A percentile compares a stretch with the other conserved stretches of the same genome.
phyloP scores from a whole-genome alignment of 2,797 vertebrate genomes.

The Epinephelus coioides region DNA sequence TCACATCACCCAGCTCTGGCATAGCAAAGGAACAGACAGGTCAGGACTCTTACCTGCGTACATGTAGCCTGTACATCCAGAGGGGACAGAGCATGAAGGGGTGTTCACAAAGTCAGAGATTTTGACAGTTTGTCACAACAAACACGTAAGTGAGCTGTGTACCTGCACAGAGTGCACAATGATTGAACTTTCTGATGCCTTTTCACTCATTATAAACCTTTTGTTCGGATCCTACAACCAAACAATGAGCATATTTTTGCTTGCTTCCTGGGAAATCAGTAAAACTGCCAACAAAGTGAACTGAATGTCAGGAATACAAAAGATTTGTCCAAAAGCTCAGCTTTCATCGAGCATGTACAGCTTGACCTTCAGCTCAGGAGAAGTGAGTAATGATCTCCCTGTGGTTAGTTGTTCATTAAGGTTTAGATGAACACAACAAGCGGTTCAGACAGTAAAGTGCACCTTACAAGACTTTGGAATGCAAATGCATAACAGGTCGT shows the following conservation, averaged over 20 bases:
- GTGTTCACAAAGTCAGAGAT: background rate
- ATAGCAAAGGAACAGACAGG: background rate
- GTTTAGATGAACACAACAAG: constrained; percentile 43
- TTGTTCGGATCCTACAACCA: constrained; percentile 2
- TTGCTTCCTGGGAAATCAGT: constrained; percentile 12
- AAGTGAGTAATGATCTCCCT: constrained; percentile 14
- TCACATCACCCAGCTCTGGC: background rate
- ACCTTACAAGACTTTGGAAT: constrained; percentile 51
- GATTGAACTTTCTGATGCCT: background rate
- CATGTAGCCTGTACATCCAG: constrained; percentile 17
- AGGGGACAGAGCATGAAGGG: constrained; percentile 10
- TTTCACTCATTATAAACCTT: background rate
- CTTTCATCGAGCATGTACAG: constrained; percentile 1
- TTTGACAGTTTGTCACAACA: constrained; percentile 28
- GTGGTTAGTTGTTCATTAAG: constrained; percentile 16
- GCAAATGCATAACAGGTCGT: constrained; percentile 60
- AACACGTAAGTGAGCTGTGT: background rate
- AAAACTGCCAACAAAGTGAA: background rate
- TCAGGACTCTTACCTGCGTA: constrained; percentile 24
- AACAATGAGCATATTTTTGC: constrained; percentile 6
- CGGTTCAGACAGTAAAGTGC: constrained; percentile 41
- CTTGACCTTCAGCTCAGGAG: constrained; percentile 16
- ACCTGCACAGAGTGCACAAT: background rate
- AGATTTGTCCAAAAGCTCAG: background rate
- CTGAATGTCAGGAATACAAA: background rate